Evolutionary conservation across 1,140 invertebrate genomes (phyloP), one percentile per base, ranked within the genome.

Genomic region (Chymomyza costata): DNA sequence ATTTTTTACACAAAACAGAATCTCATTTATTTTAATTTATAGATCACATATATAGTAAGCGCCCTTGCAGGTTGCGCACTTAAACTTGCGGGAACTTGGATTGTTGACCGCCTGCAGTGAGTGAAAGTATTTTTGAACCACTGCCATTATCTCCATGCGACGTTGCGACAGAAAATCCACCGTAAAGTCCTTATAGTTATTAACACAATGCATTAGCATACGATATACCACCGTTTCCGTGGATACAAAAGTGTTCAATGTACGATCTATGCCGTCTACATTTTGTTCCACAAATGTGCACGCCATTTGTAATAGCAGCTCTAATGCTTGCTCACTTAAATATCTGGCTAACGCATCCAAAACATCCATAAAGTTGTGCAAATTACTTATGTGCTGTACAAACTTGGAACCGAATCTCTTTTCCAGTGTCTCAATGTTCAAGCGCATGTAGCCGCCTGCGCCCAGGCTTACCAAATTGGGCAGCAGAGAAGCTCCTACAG

Each of bases 161-260:
- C 57, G 57, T 1, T 32, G 53, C 28, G 58, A 47, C 2, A 83
- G 43, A 16, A 78, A 67, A 0, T 82, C 81, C 6, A 43, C 53
- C 1, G 41, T 49, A 31, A 63, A 64, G 38, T 56, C 37, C n/a
- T 68, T 47, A 41, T 80, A 84, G 1, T 54, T 83, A 5, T 40
- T 67, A 13, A 84, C 37, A 17, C 61, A 65, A 45, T 70, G 59
- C 65, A 65, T 66, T 19, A 80, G 28, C 11, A 83, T 67, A 41
- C 69, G 63, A 49, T 64, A 82, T 2, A 84, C 47, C 2, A 84
- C 68, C 13, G 65, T 57, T 30, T 84, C 82, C 0, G 82, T 83
- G 2, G 82, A 62, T 1, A 84, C 63, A 30, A 82, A 84, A 6
- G 82, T 74, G 5, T 74, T 59, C 2, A 84, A 31, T 0, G 18